Base-by-base conservation (phyloP, 2,113 vertebrate species). In the Motacilla tschutschensis region DNA sequence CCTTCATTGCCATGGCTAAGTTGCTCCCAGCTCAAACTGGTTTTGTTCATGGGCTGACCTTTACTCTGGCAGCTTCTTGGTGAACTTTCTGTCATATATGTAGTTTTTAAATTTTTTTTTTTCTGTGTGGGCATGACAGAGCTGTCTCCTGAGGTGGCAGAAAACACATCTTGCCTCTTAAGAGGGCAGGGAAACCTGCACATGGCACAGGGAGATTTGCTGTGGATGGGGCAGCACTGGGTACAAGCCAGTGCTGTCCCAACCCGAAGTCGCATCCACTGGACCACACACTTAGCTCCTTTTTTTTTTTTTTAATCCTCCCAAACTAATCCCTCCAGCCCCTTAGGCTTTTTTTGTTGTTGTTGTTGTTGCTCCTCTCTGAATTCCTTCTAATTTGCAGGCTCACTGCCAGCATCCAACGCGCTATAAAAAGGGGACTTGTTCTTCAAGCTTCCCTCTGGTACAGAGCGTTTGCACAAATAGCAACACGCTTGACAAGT, bases 361-460 rank as follows among this genome's bases (percentile, higher is more conserved):
- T 87, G 84, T 80, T 94, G 85, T 84, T 93, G 84, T 44, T 91
- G 85, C 51, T 93, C 29, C 60, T 90, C 78, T 79, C 92, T 53
- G 75, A 94, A 94, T 93, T 92, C 92, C 81, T 93, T 76, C 78
- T 92, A 81, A 80, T 94, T 94, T 86, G 65, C 81, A 72, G 94
- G 92, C 93, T 88, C 0, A 0, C 75, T 79, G 88, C 94, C 94
- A 95, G 93, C 75, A 14, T 77, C 26, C 81, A 85, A 38, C 11
- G 3, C 11, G 0, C 88, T 93, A 85, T 92, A 92, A 93, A 93
- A 93, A 93, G 88, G 86, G 69, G 92, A 90, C 92, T 93, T 95
- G 92, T 95, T 95, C 93, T 91, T 92, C 92, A 91, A 53, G 90
- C 92, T 94, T 91, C 86, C 88, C 90, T 91, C 81, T 5, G 7